Percentiles rank a stretch among this genome's conserved stretches.
phyloP scores from a whole-genome alignment of 35 echinoderm and acorn worm species.

The Hemicentrotus pulcherrimus region DNA sequence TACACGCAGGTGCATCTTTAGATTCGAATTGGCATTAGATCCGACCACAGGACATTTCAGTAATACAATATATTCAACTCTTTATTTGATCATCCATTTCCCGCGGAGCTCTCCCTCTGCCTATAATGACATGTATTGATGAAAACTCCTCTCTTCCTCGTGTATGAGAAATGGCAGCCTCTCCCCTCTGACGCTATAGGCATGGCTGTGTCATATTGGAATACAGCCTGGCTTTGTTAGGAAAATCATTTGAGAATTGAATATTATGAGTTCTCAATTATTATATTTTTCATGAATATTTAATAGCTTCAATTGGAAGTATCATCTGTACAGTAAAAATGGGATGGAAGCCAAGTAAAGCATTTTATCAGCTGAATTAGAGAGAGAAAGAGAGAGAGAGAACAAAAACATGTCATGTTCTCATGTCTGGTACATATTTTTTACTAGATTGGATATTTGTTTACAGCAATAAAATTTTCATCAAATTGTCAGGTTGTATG shows the following conservation, averaged over 20 bases:
- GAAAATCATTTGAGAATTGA: not conserved
- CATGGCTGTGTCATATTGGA: not conserved
- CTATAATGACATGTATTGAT: not conserved
- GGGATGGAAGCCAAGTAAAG: no score
- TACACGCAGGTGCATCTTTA: slow-evolving; percentile 1
- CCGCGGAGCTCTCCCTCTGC: not conserved
- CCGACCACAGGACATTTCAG: not conserved
- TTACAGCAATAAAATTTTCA: no score
- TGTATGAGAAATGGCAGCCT: not conserved
- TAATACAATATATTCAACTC: slow-evolving; percentile 13
- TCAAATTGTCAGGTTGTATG: no score
- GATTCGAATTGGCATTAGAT: slow-evolving; percentile 2
- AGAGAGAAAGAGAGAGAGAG: not conserved
- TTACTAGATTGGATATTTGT: no score
- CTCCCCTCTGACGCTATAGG: not conserved
- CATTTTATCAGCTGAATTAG: not conserved
- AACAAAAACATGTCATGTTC: not conserved
- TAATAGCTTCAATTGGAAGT: not conserved
- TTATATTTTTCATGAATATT: not conserved
- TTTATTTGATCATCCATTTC: slow-evolving; percentile 13
- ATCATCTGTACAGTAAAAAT: not conserved
- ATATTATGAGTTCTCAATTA: not conserved
- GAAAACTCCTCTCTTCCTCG: not conserved
- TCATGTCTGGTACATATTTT: not conserved
- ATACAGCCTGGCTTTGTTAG: no score